These are phyloP conservation scores for Ancistrus triradiatus DNA, from an alignment of 2,113 vertebrate genomes.

Conservation along the genomic window DNA sequence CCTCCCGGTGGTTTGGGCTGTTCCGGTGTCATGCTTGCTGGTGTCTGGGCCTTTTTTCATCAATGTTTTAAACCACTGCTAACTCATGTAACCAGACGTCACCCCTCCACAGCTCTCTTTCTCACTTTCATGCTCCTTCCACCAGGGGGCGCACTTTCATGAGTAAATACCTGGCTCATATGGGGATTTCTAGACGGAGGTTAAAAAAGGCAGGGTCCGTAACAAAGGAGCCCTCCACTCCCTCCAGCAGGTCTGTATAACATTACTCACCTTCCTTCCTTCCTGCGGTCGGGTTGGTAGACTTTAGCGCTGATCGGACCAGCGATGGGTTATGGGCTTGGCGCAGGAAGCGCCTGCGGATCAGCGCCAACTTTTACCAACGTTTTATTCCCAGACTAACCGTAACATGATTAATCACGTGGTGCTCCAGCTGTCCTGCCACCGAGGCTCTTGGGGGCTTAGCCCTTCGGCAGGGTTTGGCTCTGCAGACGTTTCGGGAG, in stretches of 20 bases:
- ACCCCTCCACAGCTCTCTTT: slow-evolving; percentile 34
- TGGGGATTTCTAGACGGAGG: slow-evolving; percentile 66
- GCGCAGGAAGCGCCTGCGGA: background rate
- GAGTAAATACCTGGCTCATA: slow-evolving; percentile 68
- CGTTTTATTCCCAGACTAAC: slow-evolving; percentile 36
- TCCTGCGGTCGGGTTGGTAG: background rate
- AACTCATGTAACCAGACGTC: slow-evolving; percentile 43
- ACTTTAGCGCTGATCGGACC: slow-evolving; percentile 12
- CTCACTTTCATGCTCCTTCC: slow-evolving; percentile 34
- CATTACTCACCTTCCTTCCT: slow-evolving; percentile 13
- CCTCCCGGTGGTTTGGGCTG: slow-evolving; percentile 11
- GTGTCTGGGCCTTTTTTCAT: slow-evolving; percentile 34
- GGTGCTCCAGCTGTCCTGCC: background rate
- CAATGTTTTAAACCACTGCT: slow-evolving; percentile 33
- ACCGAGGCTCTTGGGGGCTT: too few relatives aligned
- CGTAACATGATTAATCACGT: slow-evolving; percentile 5
- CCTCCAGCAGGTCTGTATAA: slow-evolving; percentile 65
- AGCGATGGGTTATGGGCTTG: background rate
- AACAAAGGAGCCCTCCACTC: slow-evolving; percentile 52
- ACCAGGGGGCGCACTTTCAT: slow-evolving; percentile 70
- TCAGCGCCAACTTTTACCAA: slow-evolving; percentile 16
- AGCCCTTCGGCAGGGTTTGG: too few relatives aligned
- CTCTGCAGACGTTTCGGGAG: too few relatives aligned
- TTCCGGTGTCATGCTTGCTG: slow-evolving; percentile 22
- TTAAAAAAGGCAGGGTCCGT: slow-evolving; percentile 68